These are phyloP conservation scores for Nicator chloris DNA, from an alignment of 2,113 vertebrate species.

Conservation along the genomic window DNA sequence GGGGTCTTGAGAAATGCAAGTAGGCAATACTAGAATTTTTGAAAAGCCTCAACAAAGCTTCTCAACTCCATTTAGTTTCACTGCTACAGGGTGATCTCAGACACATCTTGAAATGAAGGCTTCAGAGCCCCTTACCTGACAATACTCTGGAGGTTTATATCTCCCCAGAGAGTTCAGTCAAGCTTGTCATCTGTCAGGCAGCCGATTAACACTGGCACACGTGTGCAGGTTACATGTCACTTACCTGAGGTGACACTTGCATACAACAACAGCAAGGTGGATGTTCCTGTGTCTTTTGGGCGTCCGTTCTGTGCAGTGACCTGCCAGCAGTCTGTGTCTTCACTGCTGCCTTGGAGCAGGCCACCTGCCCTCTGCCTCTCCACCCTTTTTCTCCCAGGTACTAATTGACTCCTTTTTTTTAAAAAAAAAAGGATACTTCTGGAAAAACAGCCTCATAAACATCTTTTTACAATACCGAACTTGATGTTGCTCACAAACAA, in stretches of 20 bases:
- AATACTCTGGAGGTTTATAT: not conserved
- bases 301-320: not conserved
- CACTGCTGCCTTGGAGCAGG: not conserved
- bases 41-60: not conserved
- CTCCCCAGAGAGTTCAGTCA: not conserved
- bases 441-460: not conserved
- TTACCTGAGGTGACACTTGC: not conserved
- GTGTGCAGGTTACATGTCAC: accelerated
- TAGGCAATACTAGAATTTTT: not conserved
- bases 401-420: not conserved
- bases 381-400: not conserved
- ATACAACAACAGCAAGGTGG: not conserved
- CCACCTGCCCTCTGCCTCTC: not conserved
- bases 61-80: not conserved
- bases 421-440: accelerated
- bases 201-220: accelerated
- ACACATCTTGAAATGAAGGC: not conserved
- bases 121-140: not conserved
- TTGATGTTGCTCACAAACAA: not conserved
- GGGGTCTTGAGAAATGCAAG: not conserved
- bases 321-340: not conserved
- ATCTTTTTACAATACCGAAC: not conserved
- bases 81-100: not conserved
- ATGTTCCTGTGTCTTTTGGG: not conserved
- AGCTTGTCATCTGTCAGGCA: not conserved